Base-by-base conservation (phyloP, 2,113 vertebrate genomes). In the Notarius lentiginosus region DNA sequence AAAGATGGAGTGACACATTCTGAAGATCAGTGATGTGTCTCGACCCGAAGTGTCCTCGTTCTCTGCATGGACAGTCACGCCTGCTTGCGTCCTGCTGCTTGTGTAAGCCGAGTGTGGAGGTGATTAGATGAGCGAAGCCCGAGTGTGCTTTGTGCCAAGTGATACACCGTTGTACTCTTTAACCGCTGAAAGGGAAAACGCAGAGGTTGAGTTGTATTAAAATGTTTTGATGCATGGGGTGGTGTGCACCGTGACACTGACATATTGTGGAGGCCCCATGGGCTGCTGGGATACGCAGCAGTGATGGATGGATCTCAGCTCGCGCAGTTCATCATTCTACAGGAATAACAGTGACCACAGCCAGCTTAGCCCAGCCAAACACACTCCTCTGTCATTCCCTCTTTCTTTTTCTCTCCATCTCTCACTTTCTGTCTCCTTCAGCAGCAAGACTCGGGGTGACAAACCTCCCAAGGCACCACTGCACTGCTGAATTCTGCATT, bases 241-340 rank as follows among this genome's bases (percentile, higher is more conserved):
- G 53, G 77, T 55, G 60, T 84, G 85, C 76, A 85, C 92, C 84
- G 86, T 83, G 94, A 96, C 95, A 93, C 89, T 96, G 96, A 96
- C 93, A 87, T 94, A 95, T 94, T 90, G 94, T 92, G 90, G 65
- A 92, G 89, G 91, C 91, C 87, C 91, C 70, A 73, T 92, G 92
- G 89, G 94, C 82, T 88, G 91, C 91, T 94, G 91, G 91, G 94
- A 93, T 93, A 93, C 92, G 90, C 27, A 24, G 90, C 88, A 79
- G 88, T 96, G 95, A 96, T 95, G 94, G 95, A 96, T 95, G 94
- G 92, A 91, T 94, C 84, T 87, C 91, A 88, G 92, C 92, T 91
- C 93, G 90, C 94, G 91, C 94, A 93, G 95, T 96, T 92, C 92
- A 95, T 96, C 96, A 96, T 89, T 80, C 87, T 51, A 65, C 92